Evolutionary conservation across 2,888 invertebrate species (phyloP).

Genomic region (Alsophila aescularia): DNA sequence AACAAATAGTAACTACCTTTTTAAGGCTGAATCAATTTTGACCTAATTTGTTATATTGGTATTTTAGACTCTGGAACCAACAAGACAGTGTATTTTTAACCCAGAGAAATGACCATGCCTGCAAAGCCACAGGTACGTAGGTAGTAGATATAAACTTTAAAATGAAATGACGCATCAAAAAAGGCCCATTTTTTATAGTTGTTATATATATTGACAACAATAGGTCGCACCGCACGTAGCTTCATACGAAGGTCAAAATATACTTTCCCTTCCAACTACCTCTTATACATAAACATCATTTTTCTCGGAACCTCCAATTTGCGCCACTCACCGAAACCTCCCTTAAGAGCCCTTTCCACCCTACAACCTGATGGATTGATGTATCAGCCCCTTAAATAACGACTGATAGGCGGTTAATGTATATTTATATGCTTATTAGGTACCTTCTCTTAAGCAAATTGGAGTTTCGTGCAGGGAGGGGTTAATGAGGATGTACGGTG

Average conservation of each 20-base stretch:
- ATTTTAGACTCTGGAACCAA: no score
- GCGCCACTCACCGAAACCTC: not conserved
- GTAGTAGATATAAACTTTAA: no score
- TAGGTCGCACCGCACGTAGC: not conserved
- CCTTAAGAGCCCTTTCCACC: conserved; percentile 6
- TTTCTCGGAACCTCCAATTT: conserved; percentile 5
- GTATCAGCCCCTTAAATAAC: conserved; percentile 19
- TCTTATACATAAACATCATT: not conserved
- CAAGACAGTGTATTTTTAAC: no score
- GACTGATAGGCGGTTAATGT: conserved; percentile 21
- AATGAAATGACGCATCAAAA: no score
- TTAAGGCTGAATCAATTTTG: no score
- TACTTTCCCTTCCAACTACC: not conserved
- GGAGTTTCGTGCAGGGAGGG: not conserved
- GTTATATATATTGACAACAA: no score
- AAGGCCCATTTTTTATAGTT: no score
- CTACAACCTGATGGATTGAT: conserved; percentile 9
- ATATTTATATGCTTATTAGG: conserved; percentile 27
- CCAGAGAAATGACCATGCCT: no score
- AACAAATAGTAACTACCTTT: no score
- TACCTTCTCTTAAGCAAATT: conserved; percentile 12
- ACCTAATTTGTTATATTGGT: no score
- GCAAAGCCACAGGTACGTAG: no score
- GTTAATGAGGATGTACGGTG: not conserved
- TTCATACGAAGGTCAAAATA: not conserved